Base-by-base conservation (phyloP, 1,140 invertebrate species). In the Medauroidea extradentata region DNA sequence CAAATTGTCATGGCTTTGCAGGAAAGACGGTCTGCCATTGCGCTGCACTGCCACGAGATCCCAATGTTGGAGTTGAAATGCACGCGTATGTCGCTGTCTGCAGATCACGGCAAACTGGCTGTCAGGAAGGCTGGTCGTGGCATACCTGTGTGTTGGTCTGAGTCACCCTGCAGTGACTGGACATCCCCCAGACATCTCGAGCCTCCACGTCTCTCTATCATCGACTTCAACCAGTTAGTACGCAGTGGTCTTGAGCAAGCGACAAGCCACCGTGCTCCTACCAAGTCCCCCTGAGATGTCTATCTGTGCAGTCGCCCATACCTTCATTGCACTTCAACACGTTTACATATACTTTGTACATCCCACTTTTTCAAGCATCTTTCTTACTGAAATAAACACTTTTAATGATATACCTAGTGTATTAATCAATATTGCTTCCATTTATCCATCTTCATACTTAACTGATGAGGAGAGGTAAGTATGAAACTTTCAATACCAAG, bases 181-280 rank as follows among this genome's bases (percentile, higher is more conserved):
- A 61, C 42, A 24, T 56, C 13, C 39, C 49, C 29, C 24, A 27
- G 55, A 19, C 73, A 18, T 67, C 73, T 77, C 3, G 76, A 75
- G 27, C 78, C 82, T 67, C 84, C 85, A 5, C 81, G 79, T 64
- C 77, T 88, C 54, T 82, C 84, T 19, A 86, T 88, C 63, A 86
- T 88, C 65, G 85, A 88, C 77, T 83, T 88, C 68, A 88, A 87
- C 76, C 76, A 83, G 69, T 78, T 88, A 66, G 84, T 83, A 2
- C 73, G 81, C 48, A 80, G 79, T 38, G 81, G 81, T 56, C 70
- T 85, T 27, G 81, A 82, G 21, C 67, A 72, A 13, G 75, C 77
- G 9, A 71, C 67, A 21, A 67, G 65, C 65, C 62, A 34, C 29
- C 29, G 29, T 7, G 29, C 29, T 7, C 11, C 29, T 4, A 34